Conservation (phyloP, 2,113 vertebrate genomes). For the Phycodurus eques region DNA sequence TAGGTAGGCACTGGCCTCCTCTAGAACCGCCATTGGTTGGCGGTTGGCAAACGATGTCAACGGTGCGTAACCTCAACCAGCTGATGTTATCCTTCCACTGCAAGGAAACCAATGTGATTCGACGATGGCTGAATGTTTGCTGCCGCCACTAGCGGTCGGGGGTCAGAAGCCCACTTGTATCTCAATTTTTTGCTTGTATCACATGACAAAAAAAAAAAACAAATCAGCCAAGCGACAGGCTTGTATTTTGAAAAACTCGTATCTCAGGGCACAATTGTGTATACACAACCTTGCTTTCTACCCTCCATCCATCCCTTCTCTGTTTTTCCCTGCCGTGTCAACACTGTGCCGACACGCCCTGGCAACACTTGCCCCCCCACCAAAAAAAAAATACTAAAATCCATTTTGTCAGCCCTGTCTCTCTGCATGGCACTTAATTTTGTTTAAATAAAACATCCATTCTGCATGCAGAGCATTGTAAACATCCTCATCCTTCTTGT, state of each 20-base stretch:
- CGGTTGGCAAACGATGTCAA: too few relatives aligned
- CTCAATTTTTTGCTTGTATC: not conserved
- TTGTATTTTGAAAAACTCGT: not conserved
- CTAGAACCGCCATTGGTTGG: too few relatives aligned
- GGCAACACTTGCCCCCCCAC: not conserved
- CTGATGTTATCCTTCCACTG: not conserved
- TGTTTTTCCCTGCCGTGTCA: not conserved
- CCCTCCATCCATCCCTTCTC: not conserved
- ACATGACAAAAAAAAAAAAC: not conserved
- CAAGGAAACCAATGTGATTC: not conserved
- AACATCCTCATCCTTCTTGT: conserved; percentile 3
- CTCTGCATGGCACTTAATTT: not conserved
- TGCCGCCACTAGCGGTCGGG: not conserved
- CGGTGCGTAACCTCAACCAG: too few relatives aligned
- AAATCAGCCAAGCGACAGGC: not conserved
- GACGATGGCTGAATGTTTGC: not conserved
- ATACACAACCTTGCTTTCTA: not conserved
- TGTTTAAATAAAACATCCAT: not conserved
- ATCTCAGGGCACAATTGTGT: not conserved
- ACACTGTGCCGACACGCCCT: not conserved
- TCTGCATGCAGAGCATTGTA: not conserved
- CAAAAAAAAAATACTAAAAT: not conserved
- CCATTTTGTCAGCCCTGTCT: not conserved
- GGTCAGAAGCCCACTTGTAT: not conserved
- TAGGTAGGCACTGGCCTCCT: too few relatives aligned